Conservation (phyloP, 2,888 invertebrate species). For the Hyalella azteca region DNA sequence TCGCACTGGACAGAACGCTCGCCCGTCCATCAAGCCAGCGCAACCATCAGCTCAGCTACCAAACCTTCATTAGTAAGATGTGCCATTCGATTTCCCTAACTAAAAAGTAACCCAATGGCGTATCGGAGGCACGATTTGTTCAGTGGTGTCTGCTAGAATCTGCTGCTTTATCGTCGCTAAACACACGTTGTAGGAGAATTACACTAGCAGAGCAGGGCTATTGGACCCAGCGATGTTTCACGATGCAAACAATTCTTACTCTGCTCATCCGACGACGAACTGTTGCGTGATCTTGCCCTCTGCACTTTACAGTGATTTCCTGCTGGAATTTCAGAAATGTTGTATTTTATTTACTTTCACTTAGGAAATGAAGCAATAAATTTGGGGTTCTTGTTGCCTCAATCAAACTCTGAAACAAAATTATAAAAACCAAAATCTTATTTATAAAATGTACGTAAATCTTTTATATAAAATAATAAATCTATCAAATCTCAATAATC, state of each 20-base stretch:
- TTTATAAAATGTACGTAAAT: too few species aligned
- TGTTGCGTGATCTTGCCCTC: too few species aligned
- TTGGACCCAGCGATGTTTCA: constrained; percentile 18
- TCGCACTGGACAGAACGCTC: neutral
- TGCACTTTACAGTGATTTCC: too few species aligned
- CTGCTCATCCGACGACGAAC: too few species aligned
- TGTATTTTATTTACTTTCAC: too few species aligned
- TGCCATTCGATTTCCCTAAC: constrained; percentile 36
- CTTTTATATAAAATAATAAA: too few species aligned
- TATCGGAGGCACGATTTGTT: constrained; percentile 36
- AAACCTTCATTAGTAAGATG: constrained; percentile 35
- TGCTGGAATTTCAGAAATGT: too few species aligned
- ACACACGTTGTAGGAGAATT: constrained; percentile 25
- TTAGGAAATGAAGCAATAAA: too few species aligned
- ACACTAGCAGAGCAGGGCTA: constrained; percentile 28
- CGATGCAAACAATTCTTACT: neutral
- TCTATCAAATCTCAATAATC: too few species aligned
- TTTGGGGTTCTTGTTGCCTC: too few species aligned
- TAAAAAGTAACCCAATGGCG: constrained; percentile 36
- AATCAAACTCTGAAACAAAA: too few species aligned
- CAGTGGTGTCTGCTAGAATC: constrained; percentile 32
- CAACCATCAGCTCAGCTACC: constrained; percentile 22
- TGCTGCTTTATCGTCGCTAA: constrained; percentile 33
- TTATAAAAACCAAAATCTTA: too few species aligned
- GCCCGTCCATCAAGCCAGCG: constrained; percentile 1